A percentile compares a stretch with the other conserved stretches of the same genome.
phyloP scores from a whole-genome alignment of 1,140 invertebrate species.

The Apis dorsata region DNA sequence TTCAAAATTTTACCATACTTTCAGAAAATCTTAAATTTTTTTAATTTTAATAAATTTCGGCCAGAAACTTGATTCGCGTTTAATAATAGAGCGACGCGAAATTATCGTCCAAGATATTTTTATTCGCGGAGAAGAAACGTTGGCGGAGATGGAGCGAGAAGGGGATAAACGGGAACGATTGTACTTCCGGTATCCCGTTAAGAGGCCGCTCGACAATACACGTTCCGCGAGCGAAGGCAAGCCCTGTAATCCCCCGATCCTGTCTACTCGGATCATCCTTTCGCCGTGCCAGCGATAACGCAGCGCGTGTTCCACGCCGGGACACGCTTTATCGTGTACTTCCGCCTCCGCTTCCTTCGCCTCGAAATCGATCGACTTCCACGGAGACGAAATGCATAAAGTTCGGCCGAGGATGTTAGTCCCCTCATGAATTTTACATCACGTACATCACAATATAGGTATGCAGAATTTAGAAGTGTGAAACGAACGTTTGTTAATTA shows the following conservation, averaged over 20 bases:
- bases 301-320: conserved; percentile 26
- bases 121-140: background rate
- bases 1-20: too few relatives aligned
- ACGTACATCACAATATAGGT: too few relatives aligned
- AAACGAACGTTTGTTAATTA: too few relatives aligned
- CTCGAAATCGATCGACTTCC: background rate
- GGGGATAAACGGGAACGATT: conserved; percentile 19
- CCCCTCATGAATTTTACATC: too few relatives aligned
- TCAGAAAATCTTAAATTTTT: too few relatives aligned
- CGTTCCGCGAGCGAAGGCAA: conserved; percentile 27
- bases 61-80: too few relatives aligned
- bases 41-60: too few relatives aligned
- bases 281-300: conserved; percentile 48
- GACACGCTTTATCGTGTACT: conserved; percentile 45
- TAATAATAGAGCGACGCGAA: fast-evolving
- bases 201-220: conserved; percentile 21
- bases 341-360: conserved; percentile 22
- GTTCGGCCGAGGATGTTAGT: background rate
- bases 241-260: conserved; percentile 57
- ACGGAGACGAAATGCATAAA: background rate
- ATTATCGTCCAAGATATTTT: too few relatives aligned
- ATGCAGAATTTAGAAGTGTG: too few relatives aligned
- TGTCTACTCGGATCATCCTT: conserved; percentile 58
- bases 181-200: conserved; percentile 33
- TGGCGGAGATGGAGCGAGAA: background rate